Conservation (phyloP, 2,888 invertebrate species). For the Ischnura elegans region DNA sequence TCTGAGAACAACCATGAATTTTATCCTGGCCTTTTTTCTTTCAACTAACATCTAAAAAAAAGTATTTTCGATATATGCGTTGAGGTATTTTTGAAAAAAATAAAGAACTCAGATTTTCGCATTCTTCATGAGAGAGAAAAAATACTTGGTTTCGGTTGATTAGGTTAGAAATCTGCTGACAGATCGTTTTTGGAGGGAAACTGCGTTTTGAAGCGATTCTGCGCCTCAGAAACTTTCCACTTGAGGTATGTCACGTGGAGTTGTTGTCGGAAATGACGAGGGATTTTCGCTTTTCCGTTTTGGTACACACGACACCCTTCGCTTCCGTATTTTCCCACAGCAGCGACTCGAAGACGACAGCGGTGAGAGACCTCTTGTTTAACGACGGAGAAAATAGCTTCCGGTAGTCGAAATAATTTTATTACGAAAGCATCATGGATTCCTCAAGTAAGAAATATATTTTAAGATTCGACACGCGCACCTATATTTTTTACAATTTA, state of each 20-base stretch:
- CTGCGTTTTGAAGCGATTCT: background rate
- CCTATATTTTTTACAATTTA: no score
- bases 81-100: background rate
- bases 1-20: no score
- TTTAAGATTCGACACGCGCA: no score
- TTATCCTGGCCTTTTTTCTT: no score
- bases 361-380: background rate
- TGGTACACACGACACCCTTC: background rate
- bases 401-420: slow-evolving; percentile 32
- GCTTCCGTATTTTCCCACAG: slow-evolving; percentile 57
- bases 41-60: no score
- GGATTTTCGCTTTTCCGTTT: slow-evolving; percentile 47
- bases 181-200: background rate
- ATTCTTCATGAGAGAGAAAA: background rate
- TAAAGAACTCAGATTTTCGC: background rate
- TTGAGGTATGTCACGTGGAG: slow-evolving; percentile 46
- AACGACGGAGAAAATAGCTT: slow-evolving; percentile 49
- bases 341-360: background rate
- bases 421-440: slow-evolving; percentile 16
- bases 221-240: slow-evolving; percentile 42
- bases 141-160: slow-evolving; percentile 26
- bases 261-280: slow-evolving; percentile 58
- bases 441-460: background rate
- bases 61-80: background rate
- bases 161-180: slow-evolving; percentile 21